A percentile compares a stretch with the other conserved stretches of the same genome.
These are phyloP conservation scores for Punctoribates punctum DNA, from an alignment of 2,888 invertebrate species.

Conservation along the genomic window DNA sequence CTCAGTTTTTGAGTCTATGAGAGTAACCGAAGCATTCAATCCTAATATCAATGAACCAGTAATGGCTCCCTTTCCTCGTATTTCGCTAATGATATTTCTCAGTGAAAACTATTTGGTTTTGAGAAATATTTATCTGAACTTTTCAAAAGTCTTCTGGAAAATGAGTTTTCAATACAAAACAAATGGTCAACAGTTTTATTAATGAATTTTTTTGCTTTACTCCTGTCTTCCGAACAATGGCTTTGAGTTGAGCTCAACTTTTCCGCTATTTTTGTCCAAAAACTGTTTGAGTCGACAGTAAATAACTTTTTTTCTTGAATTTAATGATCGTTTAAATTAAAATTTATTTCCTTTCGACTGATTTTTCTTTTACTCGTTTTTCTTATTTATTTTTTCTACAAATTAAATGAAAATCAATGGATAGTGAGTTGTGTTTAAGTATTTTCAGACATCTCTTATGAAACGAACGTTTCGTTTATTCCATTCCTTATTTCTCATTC, in stretches of 20 bases:
- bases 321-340: conserved; percentile 10
- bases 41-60: no score
- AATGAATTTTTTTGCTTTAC: neutral
- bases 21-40: no score
- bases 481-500: neutral
- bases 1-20: no score
- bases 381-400: conserved; percentile 7
- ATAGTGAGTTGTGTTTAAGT: neutral
- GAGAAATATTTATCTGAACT: neutral
- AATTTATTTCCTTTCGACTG: conserved; percentile 9
- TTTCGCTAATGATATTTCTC: no score
- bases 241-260: neutral
- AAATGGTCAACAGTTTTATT: neutral
- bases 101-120: neutral
- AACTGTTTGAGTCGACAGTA: neutral
- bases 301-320: neutral
- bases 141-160: neutral
- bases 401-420: conserved; percentile 6
- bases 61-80: no score
- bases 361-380: neutral
- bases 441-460: neutral
- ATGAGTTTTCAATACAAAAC: neutral
- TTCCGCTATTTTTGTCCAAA: neutral
- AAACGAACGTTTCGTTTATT: neutral
- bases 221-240: neutral